phyloP scores from a whole-genome alignment of 1,140 invertebrate species.

The Drosophila nebulosa region DNA sequence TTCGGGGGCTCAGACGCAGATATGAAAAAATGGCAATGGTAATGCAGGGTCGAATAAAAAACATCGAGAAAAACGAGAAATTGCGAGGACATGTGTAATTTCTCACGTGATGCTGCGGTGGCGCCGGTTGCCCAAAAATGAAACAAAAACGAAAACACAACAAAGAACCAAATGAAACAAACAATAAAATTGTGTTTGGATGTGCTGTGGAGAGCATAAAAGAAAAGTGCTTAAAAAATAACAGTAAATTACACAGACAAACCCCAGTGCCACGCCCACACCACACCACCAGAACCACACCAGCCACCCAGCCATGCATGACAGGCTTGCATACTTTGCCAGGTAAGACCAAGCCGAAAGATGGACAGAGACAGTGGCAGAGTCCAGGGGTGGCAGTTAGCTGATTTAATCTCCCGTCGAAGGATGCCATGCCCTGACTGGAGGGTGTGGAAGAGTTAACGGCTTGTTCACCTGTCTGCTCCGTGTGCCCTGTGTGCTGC shows the following conservation, averaged over 20 bases:
- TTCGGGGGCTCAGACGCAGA: slow-evolving; percentile 14
- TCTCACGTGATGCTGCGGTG: slow-evolving; percentile 62
- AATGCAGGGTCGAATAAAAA: slow-evolving; percentile 21
- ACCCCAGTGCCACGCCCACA: slow-evolving; percentile 27
- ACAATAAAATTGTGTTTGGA: slow-evolving; percentile 58
- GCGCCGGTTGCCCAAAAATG: slow-evolving; percentile 15
- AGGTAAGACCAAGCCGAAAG: slow-evolving; percentile 2
- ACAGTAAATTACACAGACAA: slow-evolving; percentile 72
- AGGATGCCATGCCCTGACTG: slow-evolving; percentile 18
- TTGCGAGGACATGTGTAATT: slow-evolving; percentile 71
- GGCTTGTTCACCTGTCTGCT: slow-evolving; percentile 38
- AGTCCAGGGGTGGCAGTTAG: not conserved
- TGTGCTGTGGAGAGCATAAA: slow-evolving; percentile 51
- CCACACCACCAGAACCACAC: not conserved
- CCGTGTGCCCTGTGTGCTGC: slow-evolving; percentile 20
- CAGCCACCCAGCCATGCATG: slow-evolving; percentile 48
- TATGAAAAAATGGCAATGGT: slow-evolving; percentile 1
- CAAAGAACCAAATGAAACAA: slow-evolving; percentile 58
- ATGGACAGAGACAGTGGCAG: slow-evolving; percentile 6
- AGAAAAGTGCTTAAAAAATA: slow-evolving; percentile 74
- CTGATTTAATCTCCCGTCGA: not conserved
- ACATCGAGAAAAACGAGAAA: slow-evolving; percentile 50
- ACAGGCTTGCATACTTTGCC: slow-evolving; percentile 73
- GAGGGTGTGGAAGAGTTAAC: slow-evolving; percentile 42
- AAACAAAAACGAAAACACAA: slow-evolving; percentile 16